Percentiles rank a stretch among this genome's conserved stretches.
These are phyloP conservation scores for Rhincodon typus DNA, from an alignment of 2,797 vertebrate species.

Conservation along the genomic window DNA sequence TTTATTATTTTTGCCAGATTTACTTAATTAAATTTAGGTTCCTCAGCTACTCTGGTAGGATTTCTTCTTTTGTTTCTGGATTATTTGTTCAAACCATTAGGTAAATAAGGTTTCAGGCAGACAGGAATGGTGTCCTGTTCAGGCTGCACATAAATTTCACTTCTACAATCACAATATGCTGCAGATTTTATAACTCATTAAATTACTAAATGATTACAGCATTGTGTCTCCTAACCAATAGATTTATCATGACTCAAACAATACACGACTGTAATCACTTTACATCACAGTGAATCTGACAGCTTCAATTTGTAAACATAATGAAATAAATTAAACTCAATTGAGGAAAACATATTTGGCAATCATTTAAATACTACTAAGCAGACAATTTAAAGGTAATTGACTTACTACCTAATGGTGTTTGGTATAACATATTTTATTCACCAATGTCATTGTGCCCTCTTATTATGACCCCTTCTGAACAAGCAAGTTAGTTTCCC, in stretches of 20 bases:
- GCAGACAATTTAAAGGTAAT: constrained; percentile 4
- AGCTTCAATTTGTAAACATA: constrained; percentile 26
- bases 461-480: neutral
- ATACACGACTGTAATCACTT: too few species aligned
- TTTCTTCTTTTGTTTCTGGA: neutral
- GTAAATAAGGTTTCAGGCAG: neutral
- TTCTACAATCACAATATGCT: neutral
- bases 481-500: neutral
- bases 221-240: neutral
- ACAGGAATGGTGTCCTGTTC: too few species aligned
- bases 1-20: neutral
- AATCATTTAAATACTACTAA: neutral
- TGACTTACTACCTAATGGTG: neutral
- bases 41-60: neutral
- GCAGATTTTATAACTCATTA: neutral
- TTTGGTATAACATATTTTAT: neutral
- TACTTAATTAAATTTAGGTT: neutral
- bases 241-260: neutral
- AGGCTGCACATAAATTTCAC: neutral
- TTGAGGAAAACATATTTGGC: neutral
- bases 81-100: neutral
- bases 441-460: neutral
- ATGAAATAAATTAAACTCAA: constrained; percentile 23
- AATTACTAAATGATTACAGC: neutral
- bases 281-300: neutral